Percentiles rank a stretch among this genome's conserved stretches.
These are phyloP conservation scores for Perca fluviatilis DNA, from an alignment of 2,113 vertebrate species.

Conservation along the genomic window DNA sequence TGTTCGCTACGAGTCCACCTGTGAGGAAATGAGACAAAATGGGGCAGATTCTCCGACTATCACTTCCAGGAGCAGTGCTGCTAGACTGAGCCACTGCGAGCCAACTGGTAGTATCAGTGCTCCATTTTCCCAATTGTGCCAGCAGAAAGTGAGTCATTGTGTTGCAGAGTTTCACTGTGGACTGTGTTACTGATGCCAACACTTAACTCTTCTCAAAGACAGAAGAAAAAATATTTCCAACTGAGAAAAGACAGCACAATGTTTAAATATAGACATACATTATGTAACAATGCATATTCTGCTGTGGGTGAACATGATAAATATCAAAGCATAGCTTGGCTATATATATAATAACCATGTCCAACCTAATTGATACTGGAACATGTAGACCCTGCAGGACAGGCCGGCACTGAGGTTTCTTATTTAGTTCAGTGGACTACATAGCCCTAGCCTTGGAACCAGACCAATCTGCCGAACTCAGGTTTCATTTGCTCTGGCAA, in stretches of 20 bases:
- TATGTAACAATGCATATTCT: neutral
- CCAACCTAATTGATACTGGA: neutral
- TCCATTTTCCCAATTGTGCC: slow-evolving; percentile 29
- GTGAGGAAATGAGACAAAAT: slow-evolving; percentile 19
- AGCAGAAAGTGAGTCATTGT: slow-evolving; percentile 43
- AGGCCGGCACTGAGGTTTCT: neutral
- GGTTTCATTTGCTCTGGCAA: too few species aligned
- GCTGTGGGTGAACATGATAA: neutral
- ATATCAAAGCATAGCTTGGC: too few species aligned
- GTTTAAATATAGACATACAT: neutral
- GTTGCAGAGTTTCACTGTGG: slow-evolving; percentile 28
- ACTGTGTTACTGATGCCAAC: slow-evolving; percentile 1
- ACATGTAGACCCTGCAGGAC: neutral
- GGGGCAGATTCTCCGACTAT: slow-evolving; percentile 36
- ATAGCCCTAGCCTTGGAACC: neutral
- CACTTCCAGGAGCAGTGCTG: neutral
- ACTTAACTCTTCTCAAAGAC: slow-evolving; percentile 11
- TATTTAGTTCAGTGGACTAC: neutral
- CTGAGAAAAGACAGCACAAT: neutral
- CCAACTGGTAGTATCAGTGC: slow-evolving; percentile 14
- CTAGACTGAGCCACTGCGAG: slow-evolving; percentile 29
- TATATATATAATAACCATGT: neutral
- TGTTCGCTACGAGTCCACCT: slow-evolving; percentile 11
- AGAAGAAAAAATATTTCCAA: neutral
- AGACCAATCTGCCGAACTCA: too few species aligned